A percentile compares a stretch with the other conserved stretches of the same genome.
These are phyloP conservation scores for Nasonovia ribisnigri DNA, from an alignment of 2,888 invertebrate species.

Conservation along the genomic window DNA sequence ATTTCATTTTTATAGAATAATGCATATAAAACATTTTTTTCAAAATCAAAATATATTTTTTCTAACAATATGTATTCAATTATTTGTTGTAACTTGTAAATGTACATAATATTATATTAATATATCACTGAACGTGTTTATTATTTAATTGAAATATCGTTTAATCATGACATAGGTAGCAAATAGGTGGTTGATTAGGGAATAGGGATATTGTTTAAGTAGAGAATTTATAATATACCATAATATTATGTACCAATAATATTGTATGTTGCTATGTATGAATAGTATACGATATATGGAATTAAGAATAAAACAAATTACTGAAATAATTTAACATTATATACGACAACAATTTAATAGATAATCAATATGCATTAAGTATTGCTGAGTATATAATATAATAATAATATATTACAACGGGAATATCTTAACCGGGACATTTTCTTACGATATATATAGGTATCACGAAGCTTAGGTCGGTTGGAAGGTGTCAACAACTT, in stretches of 20 bases:
- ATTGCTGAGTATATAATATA: too few relatives aligned
- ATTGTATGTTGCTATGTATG: neutral
- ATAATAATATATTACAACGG: neutral
- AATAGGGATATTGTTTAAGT: neutral
- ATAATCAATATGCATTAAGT: neutral
- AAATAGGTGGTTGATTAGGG: neutral
- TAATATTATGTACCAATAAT: neutral
- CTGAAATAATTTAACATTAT: too few relatives aligned
- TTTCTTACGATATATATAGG: slow-evolving; percentile 71
- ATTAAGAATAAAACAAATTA: too few relatives aligned
- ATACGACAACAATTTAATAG: too few relatives aligned
- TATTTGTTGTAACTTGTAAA: neutral
- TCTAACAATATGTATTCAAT: neutral
- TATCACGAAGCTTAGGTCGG: slow-evolving; percentile 84
- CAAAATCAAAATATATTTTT: neutral
- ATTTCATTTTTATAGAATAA: neutral
- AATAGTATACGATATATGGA: neutral
- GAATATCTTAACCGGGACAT: neutral
- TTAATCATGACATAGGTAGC: neutral
- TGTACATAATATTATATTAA: neutral
- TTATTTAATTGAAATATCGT: too few relatives aligned
- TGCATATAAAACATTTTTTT: neutral
- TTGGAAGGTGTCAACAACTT: slow-evolving; percentile 90
- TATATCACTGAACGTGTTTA: too few relatives aligned
- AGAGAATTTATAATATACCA: neutral